phyloP scores from a whole-genome alignment of 2,797 vertebrate genomes.

The Apogon talboti region DNA sequence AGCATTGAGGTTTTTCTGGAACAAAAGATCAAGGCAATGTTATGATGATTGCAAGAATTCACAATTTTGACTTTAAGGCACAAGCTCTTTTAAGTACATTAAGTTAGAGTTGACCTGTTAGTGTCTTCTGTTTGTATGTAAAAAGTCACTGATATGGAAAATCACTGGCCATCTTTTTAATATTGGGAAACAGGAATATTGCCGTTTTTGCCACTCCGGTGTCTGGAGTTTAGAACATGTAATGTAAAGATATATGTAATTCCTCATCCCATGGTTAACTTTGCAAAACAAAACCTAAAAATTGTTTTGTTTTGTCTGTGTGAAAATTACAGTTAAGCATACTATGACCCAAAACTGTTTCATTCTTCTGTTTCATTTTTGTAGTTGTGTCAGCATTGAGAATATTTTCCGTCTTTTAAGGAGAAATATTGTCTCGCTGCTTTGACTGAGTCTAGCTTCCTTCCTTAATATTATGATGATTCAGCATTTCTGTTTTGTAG shows the following conservation, averaged over 20 bases:
- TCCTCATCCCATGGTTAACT: constrained; percentile 29
- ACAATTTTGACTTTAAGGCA: constrained; percentile 36
- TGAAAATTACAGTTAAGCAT: constrained; percentile 11
- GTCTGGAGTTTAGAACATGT: constrained; percentile 23
- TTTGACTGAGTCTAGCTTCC: neutral
- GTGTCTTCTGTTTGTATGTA: constrained; percentile 16
- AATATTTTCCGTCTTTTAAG: neutral
- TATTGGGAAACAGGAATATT: neutral
- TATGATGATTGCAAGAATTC: constrained; percentile 59
- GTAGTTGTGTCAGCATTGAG: neutral
- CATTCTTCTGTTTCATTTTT: neutral
- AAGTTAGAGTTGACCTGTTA: constrained; percentile 40
- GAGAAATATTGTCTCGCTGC: constrained; percentile 8
- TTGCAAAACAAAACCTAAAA: constrained; percentile 17
- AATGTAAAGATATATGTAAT: constrained; percentile 29
- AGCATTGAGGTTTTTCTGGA: constrained; percentile 67
- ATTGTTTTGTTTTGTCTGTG: constrained; percentile 5
- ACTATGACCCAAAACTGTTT: constrained; percentile 5
- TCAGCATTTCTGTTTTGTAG: neutral
- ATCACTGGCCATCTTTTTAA: neutral
- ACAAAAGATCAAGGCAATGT: constrained; percentile 53
- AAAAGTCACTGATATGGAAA: constrained; percentile 6
- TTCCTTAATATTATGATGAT: constrained; percentile 1
- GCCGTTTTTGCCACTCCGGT: constrained; percentile 20
- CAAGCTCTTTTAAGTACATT: neutral